phyloP scores from a whole-genome alignment of 2,888 invertebrate species.

The Pseudanteris insignis region DNA sequence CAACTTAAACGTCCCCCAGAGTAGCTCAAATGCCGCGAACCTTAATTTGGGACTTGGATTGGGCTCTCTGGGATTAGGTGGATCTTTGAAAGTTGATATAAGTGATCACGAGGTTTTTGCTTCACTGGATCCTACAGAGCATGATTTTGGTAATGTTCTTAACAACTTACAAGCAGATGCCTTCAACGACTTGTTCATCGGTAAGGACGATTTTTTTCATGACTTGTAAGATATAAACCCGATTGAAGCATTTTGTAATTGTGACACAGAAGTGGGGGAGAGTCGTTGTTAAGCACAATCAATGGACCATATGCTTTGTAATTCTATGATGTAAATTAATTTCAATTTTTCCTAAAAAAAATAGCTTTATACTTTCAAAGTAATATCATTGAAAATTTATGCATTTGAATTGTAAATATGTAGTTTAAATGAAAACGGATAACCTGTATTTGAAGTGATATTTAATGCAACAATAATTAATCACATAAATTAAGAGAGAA shows the following conservation, averaged over 20 bases:
- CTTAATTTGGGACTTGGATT: conserved; percentile 60
- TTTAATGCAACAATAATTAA: not conserved
- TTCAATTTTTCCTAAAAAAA: not conserved
- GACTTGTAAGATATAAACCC: conserved; percentile 8
- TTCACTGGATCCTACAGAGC: conserved; percentile 70
- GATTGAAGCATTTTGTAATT: conserved; percentile 4
- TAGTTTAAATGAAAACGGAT: too few species aligned
- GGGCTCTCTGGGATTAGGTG: conserved; percentile 56
- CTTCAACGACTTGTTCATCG: conserved; percentile 83
- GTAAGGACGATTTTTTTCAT: conserved; percentile 62
- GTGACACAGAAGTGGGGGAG: conserved; percentile 8
- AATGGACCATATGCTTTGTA: too few species aligned
- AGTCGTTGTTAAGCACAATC: conserved; percentile 3
- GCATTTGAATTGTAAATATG: too few species aligned
- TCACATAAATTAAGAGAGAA: too few species aligned
- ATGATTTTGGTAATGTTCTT: conserved; percentile 80
- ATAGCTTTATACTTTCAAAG: too few species aligned
- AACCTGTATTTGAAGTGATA: too few species aligned
- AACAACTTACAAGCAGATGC: conserved; percentile 83
- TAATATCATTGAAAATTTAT: too few species aligned
- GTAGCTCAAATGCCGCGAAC: conserved; percentile 54
- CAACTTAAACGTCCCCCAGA: conserved; percentile 58
- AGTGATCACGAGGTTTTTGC: conserved; percentile 65
- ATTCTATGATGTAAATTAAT: not conserved
- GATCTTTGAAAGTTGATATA: conserved; percentile 61